Evolutionary conservation across 2,888 invertebrate species (phyloP), one percentile per base, ranked within the genome.

Genomic region (Eupithecia pulchellata): DNA sequence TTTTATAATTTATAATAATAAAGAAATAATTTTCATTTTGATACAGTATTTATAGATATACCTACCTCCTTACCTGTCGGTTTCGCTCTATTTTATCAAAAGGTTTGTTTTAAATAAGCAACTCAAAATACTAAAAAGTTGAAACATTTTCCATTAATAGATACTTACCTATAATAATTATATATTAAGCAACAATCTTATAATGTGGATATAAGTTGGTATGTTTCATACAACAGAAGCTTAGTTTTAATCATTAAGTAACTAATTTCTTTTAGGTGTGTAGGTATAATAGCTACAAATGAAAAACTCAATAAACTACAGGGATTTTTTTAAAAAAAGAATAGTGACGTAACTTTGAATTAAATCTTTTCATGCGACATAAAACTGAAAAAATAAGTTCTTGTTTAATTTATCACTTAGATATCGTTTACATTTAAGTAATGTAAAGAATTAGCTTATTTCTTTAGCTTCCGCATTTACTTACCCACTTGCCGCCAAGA

Each of bases 381-480:
- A 47, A n/a, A 47, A 13, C 6, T n/a, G 3, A 4, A 20, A n/a
- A 20, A 11, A 11, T 11, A 25, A 42, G n/a, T 20, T 20, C 4
- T 52, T 52, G 25, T 52, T 52, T 11, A 4, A 52, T 52, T 52
- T 25, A 11, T 25, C 25, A 25, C 25, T 52, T 30, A 9, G 9
- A 30, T n/a, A 30, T 58, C 17, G 17, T n/a, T 32, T 29, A 58
- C n/a, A 32, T 32, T 5, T 17, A 57, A n/a, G n/a, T n/a, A n/a
- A 20, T n/a, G 34, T 34, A 36, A 9, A 25, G 11, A 69, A 14
- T 8, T 36, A 25, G 57, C 25, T 39, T 62, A 66, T 68, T 62
- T 67, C 64, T 34, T 64, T 64, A 68, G 72, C 74, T 73, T 77
- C 71, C 71, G 71, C 69, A 67, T 74, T 68, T 39, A 69, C 61